Evolutionary conservation across 2,113 vertebrate species (phyloP), one percentile per base, ranked within the genome.

Genomic region (Cryptotis parvus): DNA sequence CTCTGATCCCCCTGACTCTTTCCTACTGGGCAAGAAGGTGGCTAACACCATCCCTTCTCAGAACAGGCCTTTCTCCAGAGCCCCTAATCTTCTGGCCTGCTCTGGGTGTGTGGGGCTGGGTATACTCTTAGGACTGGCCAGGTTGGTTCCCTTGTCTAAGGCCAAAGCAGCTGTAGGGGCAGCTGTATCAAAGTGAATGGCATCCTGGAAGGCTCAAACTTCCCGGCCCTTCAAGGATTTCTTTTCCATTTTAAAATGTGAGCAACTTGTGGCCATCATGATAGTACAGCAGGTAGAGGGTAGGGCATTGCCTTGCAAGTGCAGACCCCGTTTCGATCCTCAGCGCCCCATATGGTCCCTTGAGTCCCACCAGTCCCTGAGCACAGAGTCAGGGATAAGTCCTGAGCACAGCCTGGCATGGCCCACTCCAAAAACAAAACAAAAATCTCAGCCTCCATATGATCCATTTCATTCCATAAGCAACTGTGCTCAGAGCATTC

Each of bases 211-310:
- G 69, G 9, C 26, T 92, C 58, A n/a, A n/a, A 52, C 65, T 80
- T 89, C 74, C 68, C 37, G 49, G 26, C 35, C 73, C 89, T 81
- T 18, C 16, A 31, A 90, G 20, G 20, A 72, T 82, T 65, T 65
- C 10, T 65, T 74, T 92, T 75, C 63, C 91, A 73, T 12, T 16
- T 89, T 77, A 92, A 77, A 75, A 89, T 87, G 84, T 6, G 69
- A 82, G 24, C 2, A 33, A 29, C 41, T 87, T 49, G 37, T 37
- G 55, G 55, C 18, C 52, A 58, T 6, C 20, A 20, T 58, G 55
- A 58, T 24, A 58, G 22, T 16, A 58, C 15, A 58, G 55, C 5
- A 58, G 55, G 55, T 58, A 58, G 20, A 18, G 55, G 55, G 20
- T 58, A 58, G 16, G 55, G 5, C 55, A 58, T 18, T 58, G 18